Evolutionary conservation across 2,888 invertebrate species (phyloP).

Genomic region (Coleophora deauratella): DNA sequence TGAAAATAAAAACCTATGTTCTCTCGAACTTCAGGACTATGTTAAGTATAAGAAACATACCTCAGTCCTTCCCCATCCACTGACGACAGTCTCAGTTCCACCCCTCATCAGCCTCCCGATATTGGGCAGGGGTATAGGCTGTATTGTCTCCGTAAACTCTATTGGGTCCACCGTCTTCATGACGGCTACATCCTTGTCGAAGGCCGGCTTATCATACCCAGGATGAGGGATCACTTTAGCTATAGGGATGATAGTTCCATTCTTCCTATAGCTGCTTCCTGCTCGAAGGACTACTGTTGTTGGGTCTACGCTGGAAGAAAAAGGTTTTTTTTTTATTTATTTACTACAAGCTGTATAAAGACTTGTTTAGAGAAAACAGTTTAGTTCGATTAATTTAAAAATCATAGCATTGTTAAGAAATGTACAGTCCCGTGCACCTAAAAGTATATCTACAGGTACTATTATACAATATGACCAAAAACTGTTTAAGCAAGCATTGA

Average conservation of each 20-base stretch:
- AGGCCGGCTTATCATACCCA: constrained; percentile 44
- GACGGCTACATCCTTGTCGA: constrained; percentile 59
- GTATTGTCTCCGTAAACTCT: constrained; percentile 37
- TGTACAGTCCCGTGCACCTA: too few species aligned
- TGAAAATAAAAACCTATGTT: too few species aligned
- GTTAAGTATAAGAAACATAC: too few species aligned
- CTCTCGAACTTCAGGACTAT: too few species aligned
- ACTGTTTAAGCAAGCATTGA: too few species aligned
- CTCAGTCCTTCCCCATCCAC: constrained; percentile 57
- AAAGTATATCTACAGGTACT: too few species aligned
- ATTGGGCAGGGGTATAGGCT: constrained; percentile 39
- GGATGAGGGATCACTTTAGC: constrained; percentile 53
- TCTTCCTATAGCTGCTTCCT: constrained; percentile 52
- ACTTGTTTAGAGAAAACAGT: background rate
- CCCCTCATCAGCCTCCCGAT: constrained; percentile 28
- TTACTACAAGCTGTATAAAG: background rate
- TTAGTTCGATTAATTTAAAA: background rate
- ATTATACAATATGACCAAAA: too few species aligned
- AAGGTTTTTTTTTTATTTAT: too few species aligned
- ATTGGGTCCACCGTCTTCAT: constrained; percentile 52
- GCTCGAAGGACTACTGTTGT: constrained; percentile 54
- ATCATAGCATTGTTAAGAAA: too few species aligned
- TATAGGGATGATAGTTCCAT: constrained; percentile 58
- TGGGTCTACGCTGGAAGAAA: constrained; percentile 48
- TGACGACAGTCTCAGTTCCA: constrained; percentile 36